Conservation (phyloP, 1,140 invertebrate species). For the Radopholus similis region DNA sequence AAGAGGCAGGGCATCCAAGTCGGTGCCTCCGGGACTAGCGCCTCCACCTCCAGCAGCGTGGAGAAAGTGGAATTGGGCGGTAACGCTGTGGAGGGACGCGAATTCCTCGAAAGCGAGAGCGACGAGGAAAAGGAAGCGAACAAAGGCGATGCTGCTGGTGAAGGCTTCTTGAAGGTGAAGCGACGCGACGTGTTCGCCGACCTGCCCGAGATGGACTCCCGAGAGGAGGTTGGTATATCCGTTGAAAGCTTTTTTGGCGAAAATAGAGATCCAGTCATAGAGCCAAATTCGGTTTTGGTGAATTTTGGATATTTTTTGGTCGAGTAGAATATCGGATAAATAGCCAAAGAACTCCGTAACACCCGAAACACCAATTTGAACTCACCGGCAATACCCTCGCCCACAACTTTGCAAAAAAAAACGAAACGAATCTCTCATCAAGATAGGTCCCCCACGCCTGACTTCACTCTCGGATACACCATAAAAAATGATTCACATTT, state of each 20-base stretch:
- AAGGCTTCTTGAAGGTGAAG: constrained; percentile 47
- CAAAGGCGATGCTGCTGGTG: constrained; percentile 25
- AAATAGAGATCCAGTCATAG: not conserved
- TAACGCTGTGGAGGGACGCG: not conserved
- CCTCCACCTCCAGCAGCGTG: too few species aligned
- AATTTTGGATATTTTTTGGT: too few species aligned
- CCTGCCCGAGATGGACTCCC: not conserved
- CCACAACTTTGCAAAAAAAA: too few species aligned
- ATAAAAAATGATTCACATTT: too few species aligned
- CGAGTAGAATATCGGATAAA: too few species aligned
- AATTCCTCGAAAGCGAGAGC: constrained; percentile 11
- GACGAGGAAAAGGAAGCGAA: constrained; percentile 26
- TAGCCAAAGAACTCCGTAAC: too few species aligned
- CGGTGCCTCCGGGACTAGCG: not conserved
- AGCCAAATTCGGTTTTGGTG: too few species aligned
- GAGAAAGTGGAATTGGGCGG: constrained; percentile 2
- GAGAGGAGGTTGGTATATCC: too few species aligned
- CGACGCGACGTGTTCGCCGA: constrained; percentile 45
- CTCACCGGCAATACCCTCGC: too few species aligned
- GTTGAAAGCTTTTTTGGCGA: not conserved
- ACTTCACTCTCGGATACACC: too few species aligned
- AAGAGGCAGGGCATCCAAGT: constrained; percentile 9
- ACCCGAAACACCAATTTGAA: too few species aligned
- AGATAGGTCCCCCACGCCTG: too few species aligned
- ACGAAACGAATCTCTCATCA: constrained; percentile 11